Evolutionary conservation across 2,888 invertebrate genomes (phyloP).

Genomic region (Parnassius glacialis): DNA sequence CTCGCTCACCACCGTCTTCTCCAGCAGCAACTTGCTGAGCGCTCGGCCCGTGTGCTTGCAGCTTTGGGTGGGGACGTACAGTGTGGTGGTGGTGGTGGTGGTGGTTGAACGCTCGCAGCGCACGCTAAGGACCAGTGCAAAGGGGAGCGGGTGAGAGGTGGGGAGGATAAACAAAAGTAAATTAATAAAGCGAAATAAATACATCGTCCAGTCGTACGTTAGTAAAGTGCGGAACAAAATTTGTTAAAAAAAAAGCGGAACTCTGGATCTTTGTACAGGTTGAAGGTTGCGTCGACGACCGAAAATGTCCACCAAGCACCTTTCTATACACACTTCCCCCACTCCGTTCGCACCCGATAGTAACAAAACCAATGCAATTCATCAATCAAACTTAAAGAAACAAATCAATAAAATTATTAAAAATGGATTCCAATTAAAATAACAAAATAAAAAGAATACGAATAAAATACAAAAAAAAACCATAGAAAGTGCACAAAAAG

Average conservation of each 20-base stretch:
- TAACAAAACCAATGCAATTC: not conserved
- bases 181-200: slow-evolving; percentile 51
- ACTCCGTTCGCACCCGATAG: slow-evolving; percentile 8
- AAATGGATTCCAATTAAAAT: not conserved
- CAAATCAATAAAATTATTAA: not conserved
- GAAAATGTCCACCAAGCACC: slow-evolving; percentile 10
- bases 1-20: slow-evolving; percentile 48
- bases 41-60: slow-evolving; percentile 50
- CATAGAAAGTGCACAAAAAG: not conserved
- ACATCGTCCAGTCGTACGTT: slow-evolving; percentile 41
- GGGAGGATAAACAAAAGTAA: slow-evolving; percentile 45
- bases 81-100: slow-evolving; percentile 42
- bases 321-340: not conserved
- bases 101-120: slow-evolving; percentile 54
- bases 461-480: not conserved
- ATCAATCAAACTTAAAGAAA: slow-evolving; percentile 5
- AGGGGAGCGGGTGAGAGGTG: slow-evolving; percentile 31
- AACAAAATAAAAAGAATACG: not conserved
- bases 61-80: slow-evolving; percentile 45
- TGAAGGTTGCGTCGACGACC: not conserved
- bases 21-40: slow-evolving; percentile 56
- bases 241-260: slow-evolving; percentile 26
- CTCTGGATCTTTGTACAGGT: slow-evolving; percentile 37
- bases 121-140: slow-evolving; percentile 44
- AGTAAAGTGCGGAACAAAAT: slow-evolving; percentile 53